phyloP scores from a whole-genome alignment of 2,113 vertebrate species.

The Quiscalus mexicanus region DNA sequence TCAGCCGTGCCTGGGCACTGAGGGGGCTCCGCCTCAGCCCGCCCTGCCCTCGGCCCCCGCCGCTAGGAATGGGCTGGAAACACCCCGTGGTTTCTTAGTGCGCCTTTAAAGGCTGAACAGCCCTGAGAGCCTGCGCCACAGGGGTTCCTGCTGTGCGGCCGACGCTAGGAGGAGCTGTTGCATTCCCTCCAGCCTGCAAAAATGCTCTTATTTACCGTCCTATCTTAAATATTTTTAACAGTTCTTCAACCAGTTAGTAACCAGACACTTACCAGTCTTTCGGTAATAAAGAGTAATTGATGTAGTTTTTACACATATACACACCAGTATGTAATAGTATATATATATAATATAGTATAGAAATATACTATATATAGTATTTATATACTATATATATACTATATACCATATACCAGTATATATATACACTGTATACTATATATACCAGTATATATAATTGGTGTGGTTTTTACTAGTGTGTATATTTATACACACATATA shows the following conservation, averaged over 20 bases:
- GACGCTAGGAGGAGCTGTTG: not conserved
- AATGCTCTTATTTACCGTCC: accelerated
- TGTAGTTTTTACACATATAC: not conserved
- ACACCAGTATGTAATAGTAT: not conserved
- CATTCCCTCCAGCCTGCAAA: accelerated
- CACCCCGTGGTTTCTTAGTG: accelerated
- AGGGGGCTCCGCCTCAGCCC: accelerated
- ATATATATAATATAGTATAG: no score
- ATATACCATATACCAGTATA: no score
- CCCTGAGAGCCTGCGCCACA: accelerated
- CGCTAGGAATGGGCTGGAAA: accelerated
- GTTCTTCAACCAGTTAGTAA: not conserved
- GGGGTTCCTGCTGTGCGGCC: accelerated
- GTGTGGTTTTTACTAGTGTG: no score
- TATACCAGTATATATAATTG: no score
- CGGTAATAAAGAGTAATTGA: not conserved
- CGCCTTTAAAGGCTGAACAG: accelerated
- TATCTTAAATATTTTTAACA: accelerated
- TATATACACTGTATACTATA: no score
- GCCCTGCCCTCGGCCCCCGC: no score
- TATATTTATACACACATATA: accelerated
- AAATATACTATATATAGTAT: no score
- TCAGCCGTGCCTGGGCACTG: accelerated
- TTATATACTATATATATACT: no score
- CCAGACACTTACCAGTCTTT: not conserved